Base-by-base conservation (phyloP, 1,140 invertebrate genomes). In the Cecropterus lyciades region DNA sequence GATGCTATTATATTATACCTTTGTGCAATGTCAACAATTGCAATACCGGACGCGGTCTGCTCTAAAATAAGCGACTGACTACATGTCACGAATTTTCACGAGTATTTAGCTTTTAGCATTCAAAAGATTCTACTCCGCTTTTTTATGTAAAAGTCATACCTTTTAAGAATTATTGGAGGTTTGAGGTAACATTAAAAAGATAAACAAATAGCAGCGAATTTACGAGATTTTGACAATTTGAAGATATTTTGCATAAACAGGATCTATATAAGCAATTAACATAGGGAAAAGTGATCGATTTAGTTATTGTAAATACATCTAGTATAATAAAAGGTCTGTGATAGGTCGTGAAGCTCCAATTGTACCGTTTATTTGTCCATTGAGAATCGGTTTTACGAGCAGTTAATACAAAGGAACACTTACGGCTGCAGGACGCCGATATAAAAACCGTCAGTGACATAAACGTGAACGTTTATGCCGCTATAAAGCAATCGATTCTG, bases 401-500 rank as follows among this genome's bases (percentile, higher is more conserved):
- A 82, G 62, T 87, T 83, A 83, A 83, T 74, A 70, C 78, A 75
- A 78, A 80, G 78, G 67, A 81, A 72, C 79, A 72, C 75, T 87
- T 75, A 71, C 77, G 67, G 74, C 76, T 80, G 65, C 73, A 82
- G 72, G 64, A 85, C 77, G 66, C 60, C 65, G n/a, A 63, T 72
- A 77, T 79, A 79, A 87, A 20, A 85, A 78, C 69, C 74, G 69
- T 46, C 75, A 74, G 69, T 81, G 79, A 87, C 82, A 80, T 87
- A 82, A 83, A 87, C 75, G 75, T 67, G 75, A 82, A 73, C 82
- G 69, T 85, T 90, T 83, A 88, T 75, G 69, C 56, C 53, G 67
- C 76, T 70, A 77, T 87, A 87, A 86, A 88, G 72, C 79, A 81
- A 88, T 91, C 80, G 81, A 87, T 82, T 80, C 65, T 57, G 65